Evolutionary conservation across 2,888 invertebrate genomes (phyloP), one percentile per base, ranked within the genome.

Genomic region (Lasioglossum pauxillum): DNA sequence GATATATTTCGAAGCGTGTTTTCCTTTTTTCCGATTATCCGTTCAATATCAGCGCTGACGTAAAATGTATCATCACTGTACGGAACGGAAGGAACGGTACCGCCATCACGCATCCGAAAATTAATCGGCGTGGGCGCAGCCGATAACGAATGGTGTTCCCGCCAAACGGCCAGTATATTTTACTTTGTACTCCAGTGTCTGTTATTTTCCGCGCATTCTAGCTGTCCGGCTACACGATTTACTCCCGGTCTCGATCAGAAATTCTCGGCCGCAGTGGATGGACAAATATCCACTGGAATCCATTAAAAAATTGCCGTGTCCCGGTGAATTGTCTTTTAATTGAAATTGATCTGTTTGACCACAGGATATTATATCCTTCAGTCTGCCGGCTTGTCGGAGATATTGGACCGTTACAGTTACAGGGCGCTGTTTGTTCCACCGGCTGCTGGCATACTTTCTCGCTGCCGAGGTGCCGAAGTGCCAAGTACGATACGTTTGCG

Each of bases 121-220:
- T 93, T 93, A 93, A 93, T 93, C 92, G 93, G 93, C 91, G 91
- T 93, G 92, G 92, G 92, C 88, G 92, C 92, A 92, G 90, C 92
- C 92, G 93, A 93, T 93, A 93, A 93, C 93, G 92, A 93, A 93
- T 93, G 92, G 92, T 90, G 91, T 90, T 91, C 90, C 90, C 90
- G 90, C 90, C 92, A 90, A 93, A 92, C 93, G 91, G 91, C 92
- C 93, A 91, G 91, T 93, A 93, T 93, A 93, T 93, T 93, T 93
- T 93, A 93, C 92, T 93, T 93, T 92, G 89, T 89, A 84, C 88
- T 88, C 88, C 86, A 83, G 87, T 91, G 92, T 92, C 92, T 91
- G 92, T 93, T 93, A 93, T 93, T 93, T 92, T 90, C 88, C 82
- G 92, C 82, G 90, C 89, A 89, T 91, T 91, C 90, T 90, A 88